Base-by-base conservation (phyloP, 2,888 invertebrate genomes). In the Spodoptera littoralis region DNA sequence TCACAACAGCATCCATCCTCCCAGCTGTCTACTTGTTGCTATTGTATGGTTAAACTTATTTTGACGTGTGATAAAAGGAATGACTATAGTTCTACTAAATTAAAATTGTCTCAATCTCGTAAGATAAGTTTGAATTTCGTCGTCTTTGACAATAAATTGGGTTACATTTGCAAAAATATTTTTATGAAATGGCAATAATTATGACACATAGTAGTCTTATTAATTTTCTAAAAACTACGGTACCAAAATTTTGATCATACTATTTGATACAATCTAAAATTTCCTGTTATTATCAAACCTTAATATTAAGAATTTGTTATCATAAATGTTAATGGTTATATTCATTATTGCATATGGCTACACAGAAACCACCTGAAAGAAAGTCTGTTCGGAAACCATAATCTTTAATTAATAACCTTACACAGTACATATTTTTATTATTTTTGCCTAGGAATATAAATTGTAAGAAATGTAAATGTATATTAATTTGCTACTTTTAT, bases 11-110 rank as follows among this genome's bases (percentile, higher is more conserved):
- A 92, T 90, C 91, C 93, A 92, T 93, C 88, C 90, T 92, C 90
- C 86, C 92, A 93, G 92, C 92, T 93, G 92, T 91, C 89, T 88
- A 91, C 92, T 93, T 92, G 92, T 93, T 93, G 92, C 89, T 92
- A 84, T 89, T 91, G 75, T 80, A 78, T 90, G 89, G 85, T 84
- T 85, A 76, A 73, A 86, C 79, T 80, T 85, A 87, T 77, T 81
- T 85, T 84, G 79, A 82, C 86, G 83, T 82, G 80, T 83, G 86
- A 88, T 88, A 87, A 84, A 85, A 84, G 77, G 88, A 85, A 84
- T 88, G 89, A 88, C 85, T 88, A 83, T 81, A 79, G 84, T 61
- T 72, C 84, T 76, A 69, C 83, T 66, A 77, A 84, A 81, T 82
- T 74, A 57, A 86, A 86, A 67, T 71, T 73, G 53, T 45, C 51